phyloP scores from a whole-genome alignment of 2,888 invertebrate genomes.

The Drosophila mimetica region DNA sequence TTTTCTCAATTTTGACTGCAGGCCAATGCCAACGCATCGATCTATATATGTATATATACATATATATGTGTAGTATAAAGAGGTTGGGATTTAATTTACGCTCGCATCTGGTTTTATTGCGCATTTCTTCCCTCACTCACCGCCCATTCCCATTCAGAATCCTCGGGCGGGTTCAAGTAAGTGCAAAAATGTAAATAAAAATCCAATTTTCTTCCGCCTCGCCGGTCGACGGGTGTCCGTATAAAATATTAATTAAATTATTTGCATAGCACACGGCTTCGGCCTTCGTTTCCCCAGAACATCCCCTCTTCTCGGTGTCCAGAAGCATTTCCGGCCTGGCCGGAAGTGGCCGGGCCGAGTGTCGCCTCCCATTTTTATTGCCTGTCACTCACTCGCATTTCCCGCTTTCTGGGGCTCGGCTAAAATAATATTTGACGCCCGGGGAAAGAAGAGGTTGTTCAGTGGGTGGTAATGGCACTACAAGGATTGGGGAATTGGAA shows the following conservation, averaged over 20 bases:
- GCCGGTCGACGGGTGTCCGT: conserved; percentile 36
- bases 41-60: not conserved
- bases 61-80: too few species aligned
- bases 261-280: conserved; percentile 55
- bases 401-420: conserved; percentile 25
- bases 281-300: not conserved
- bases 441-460: conserved; percentile 10
- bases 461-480: conserved; percentile 18
- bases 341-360: conserved; percentile 61
- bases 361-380: conserved; percentile 64
- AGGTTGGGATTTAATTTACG: conserved; percentile 49
- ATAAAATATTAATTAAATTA: conserved; percentile 78
- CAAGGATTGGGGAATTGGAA: conserved; percentile 20
- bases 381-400: conserved; percentile 53
- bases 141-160: conserved; percentile 26
- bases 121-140: conserved; percentile 40
- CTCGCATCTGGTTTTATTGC: conserved; percentile 55
- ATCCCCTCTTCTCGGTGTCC: conserved; percentile 4
- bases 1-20: conserved; percentile 43
- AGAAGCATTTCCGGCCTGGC: conserved; percentile 38
- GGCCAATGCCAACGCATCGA: conserved; percentile 56
- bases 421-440: conserved; percentile 57
- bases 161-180: conserved; percentile 44
- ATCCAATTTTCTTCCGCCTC: conserved; percentile 54
- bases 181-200: conserved; percentile 58